These are phyloP conservation scores for Choristoneura rosaceana DNA, from an alignment of 2,888 invertebrate genomes.

Conservation along the genomic window DNA sequence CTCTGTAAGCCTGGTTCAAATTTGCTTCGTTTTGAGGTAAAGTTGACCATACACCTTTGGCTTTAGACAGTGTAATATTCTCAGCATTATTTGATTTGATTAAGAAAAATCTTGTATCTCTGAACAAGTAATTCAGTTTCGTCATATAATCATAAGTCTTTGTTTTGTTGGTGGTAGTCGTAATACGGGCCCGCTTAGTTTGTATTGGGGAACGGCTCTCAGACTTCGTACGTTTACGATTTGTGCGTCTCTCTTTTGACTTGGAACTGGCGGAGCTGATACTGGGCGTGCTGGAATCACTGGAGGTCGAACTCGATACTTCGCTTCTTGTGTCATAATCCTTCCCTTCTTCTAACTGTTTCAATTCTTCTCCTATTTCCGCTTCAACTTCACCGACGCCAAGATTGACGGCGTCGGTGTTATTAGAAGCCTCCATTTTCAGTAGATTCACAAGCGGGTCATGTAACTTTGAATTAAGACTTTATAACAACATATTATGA, in stretches of 20 bases:
- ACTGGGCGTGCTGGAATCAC: slow-evolving; percentile 89
- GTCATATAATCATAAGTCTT: slow-evolving; percentile 94
- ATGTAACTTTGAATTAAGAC: slow-evolving; percentile 28
- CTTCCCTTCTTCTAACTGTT: slow-evolving; percentile 90
- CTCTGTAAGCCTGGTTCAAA: slow-evolving; percentile 96
- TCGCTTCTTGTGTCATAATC: slow-evolving; percentile 95
- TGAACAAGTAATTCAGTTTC: slow-evolving; percentile 96
- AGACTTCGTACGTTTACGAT: slow-evolving; percentile 84
- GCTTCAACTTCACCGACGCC: slow-evolving; percentile 88
- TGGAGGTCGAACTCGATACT: slow-evolving; percentile 93
- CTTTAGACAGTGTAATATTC: slow-evolving; percentile 97
- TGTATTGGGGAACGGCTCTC: slow-evolving; percentile 73
- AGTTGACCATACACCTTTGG: slow-evolving; percentile 99
- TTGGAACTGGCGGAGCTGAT: slow-evolving; percentile 92
- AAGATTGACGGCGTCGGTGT: slow-evolving; percentile 87
- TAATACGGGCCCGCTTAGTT: slow-evolving; percentile 70
- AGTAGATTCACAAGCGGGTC: slow-evolving; percentile 44
- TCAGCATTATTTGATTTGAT: slow-evolving; percentile 99
- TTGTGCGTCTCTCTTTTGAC: slow-evolving; percentile 85
- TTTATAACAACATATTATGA: slow-evolving; percentile 17
- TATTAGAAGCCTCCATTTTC: slow-evolving; percentile 82
- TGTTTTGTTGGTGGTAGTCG: slow-evolving; percentile 69
- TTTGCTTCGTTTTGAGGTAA: slow-evolving; percentile 98
- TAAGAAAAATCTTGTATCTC: slow-evolving; percentile 97
- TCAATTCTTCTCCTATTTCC: slow-evolving; percentile 92